phyloP scores from a whole-genome alignment of 2,113 vertebrate genomes.

The Murina feae region DNA sequence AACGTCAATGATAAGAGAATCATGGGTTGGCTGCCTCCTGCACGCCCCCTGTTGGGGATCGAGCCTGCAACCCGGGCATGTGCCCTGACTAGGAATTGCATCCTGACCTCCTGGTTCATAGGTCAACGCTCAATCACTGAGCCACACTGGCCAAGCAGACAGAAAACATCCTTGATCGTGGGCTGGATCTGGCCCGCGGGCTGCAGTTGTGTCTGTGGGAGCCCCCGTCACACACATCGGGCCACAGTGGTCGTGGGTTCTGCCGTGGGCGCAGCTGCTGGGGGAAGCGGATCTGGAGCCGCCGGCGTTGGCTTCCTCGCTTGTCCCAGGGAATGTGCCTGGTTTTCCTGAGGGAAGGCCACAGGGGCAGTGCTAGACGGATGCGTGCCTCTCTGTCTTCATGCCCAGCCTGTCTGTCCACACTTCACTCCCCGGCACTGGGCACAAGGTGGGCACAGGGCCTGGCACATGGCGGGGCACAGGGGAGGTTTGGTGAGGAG shows the following conservation, averaged over 20 bases:
- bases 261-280: neutral
- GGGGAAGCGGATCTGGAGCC: neutral
- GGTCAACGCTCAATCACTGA: no score
- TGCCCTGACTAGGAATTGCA: no score
- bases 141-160: neutral
- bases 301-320: neutral
- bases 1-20: no score
- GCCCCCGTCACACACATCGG: fast-evolving
- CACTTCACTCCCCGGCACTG: fast-evolving
- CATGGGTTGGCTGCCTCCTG: no score
- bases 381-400: fast-evolving
- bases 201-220: neutral
- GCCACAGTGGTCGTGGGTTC: fast-evolving
- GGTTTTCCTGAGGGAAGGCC: neutral
- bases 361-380: fast-evolving
- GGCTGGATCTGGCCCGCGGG: neutral
- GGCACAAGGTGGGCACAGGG: fast-evolving
- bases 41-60: no score
- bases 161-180: neutral
- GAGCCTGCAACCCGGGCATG: no score
- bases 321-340: fast-evolving
- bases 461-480: neutral
- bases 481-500: neutral
- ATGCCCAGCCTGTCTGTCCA: neutral
- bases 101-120: no score